phyloP scores from a whole-genome alignment of 2,888 invertebrate species.

The Hydriomena furcata region DNA sequence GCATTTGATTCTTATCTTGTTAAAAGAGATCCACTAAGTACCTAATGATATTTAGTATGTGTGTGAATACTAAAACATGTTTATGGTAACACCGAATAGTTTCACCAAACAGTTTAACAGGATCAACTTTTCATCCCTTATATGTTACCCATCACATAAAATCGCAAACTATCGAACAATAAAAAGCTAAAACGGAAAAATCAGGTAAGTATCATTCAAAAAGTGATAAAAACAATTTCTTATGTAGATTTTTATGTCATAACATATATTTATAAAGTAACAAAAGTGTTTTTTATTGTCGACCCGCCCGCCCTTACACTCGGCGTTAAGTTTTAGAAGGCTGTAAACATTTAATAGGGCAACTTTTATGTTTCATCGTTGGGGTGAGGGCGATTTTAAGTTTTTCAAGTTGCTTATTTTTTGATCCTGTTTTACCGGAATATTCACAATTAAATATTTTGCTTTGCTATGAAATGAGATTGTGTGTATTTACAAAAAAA shows the following conservation, averaged over 20 bases:
- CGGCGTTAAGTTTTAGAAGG: constrained; percentile 53
- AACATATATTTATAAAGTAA: constrained; percentile 44
- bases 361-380: constrained; percentile 65
- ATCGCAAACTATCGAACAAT: constrained; percentile 21
- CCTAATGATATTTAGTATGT: no score
- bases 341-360: constrained; percentile 78
- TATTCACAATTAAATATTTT: constrained; percentile 12
- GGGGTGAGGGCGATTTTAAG: constrained; percentile 41
- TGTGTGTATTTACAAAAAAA: no score
- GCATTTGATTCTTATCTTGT: no score
- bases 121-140: neutral
- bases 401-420: constrained; percentile 31
- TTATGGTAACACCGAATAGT: no score
- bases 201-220: constrained; percentile 35
- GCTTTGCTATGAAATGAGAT: no score
- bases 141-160: constrained; percentile 2
- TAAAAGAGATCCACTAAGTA: no score
- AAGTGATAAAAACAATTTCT: constrained; percentile 37
- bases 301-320: constrained; percentile 42
- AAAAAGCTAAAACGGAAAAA: constrained; percentile 21
- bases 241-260: constrained; percentile 37
- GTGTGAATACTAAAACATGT: no score
- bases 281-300: constrained; percentile 50
- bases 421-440: constrained; percentile 1
- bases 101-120: no score